Conservation (phyloP, 2,797 vertebrate species). For the Sardinella longiceps region DNA sequence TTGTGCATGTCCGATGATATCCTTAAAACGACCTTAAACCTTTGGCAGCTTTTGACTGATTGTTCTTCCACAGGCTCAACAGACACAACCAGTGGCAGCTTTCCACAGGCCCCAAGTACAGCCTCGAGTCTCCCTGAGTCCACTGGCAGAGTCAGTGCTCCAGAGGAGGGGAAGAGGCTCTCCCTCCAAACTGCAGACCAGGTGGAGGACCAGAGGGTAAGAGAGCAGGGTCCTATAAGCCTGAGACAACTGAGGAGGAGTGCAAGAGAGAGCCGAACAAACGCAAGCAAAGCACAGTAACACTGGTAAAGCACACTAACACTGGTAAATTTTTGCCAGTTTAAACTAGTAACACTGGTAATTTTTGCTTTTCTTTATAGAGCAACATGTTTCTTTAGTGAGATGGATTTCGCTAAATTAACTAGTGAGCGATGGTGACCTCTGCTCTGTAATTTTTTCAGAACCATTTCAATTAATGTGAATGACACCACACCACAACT, state of each 20-base stretch:
- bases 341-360: background rate
- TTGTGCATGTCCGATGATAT: too few species aligned
- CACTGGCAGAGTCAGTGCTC: background rate
- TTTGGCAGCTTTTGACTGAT: too few species aligned
- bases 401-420: too few species aligned
- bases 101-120: background rate
- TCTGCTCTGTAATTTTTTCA: too few species aligned
- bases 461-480: too few species aligned
- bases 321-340: background rate
- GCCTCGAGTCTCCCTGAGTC: background rate
- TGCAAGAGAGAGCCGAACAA: background rate
- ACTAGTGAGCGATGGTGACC: too few species aligned
- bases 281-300: background rate
- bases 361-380: too few species aligned
- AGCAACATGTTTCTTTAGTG: too few species aligned
- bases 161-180: background rate
- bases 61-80: background rate
- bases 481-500: too few species aligned
- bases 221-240: background rate
- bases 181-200: background rate
- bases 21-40: too few species aligned
- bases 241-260: slow-evolving; percentile 9
- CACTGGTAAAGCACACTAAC: background rate
- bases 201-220: background rate
- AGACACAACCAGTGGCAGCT: background rate